Evolutionary conservation across 2,888 invertebrate genomes (phyloP), one percentile per base, ranked within the genome.

Genomic region (Campoplex nolae): DNA sequence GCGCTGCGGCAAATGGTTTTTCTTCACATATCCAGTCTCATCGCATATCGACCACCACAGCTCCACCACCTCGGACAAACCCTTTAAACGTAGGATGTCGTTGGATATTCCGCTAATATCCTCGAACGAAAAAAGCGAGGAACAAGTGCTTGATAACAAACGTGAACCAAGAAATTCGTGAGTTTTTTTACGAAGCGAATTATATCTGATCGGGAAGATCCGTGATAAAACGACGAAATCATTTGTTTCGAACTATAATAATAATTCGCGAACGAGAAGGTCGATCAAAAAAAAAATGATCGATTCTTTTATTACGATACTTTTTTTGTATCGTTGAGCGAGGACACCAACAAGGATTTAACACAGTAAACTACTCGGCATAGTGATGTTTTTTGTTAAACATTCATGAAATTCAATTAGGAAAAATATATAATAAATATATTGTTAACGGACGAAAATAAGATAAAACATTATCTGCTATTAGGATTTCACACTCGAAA

Each of bases 21-120:
- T 83, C 86, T 86, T 88, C 90, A 91, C 91, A 92, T 92, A 91
- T 91, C 92, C 85, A 86, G 89, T 84, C 84, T 90, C 91, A 80
- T 84, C 80, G 80, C 81, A 90, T 92, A 93, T 93, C 91, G 92
- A 91, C 88, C 90, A 90, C 83, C 79, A 74, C 56, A 83, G 65
- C 48, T 38, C 67, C 62, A 67, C 35, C 76, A 65, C 67, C 56
- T 51, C 68, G 51, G 35, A 80, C 83, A 38, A 77, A 67, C 76
- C 75, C 77, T 81, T 75, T 77, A 45, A 81, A 75, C 76, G 80
- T 84, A 79, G 45, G 68, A 77, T 81, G 77, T 77, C 48, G 68
- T 45, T 76, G 62, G 45, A 58, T 54, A 51, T 82, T 58, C 77
- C 80, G 74, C 58, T 78, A 51, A 87, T 77, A 82, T 84, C 70